Evolutionary conservation across 2,113 vertebrate species (phyloP).

Genomic region (Alaudala cheleensis): DNA sequence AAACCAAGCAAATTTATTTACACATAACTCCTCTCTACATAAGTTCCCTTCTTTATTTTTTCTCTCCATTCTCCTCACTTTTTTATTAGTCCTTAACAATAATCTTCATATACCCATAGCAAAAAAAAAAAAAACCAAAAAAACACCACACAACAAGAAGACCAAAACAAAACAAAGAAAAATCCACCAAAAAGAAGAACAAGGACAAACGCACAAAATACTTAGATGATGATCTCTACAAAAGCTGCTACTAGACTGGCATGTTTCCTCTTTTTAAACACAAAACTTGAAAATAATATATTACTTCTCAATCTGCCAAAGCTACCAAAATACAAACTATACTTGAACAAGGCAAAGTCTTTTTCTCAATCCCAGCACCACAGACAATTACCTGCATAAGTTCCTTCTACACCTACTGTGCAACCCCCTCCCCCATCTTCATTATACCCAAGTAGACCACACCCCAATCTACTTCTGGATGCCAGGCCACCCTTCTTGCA

Average conservation of each 20-base stretch:
- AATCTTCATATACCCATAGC: neutral
- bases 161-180: neutral
- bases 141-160: neutral
- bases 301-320: neutral
- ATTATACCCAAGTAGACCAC: neutral
- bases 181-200: neutral
- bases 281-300: neutral
- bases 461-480: neutral
- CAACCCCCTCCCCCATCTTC: neutral
- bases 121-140: neutral
- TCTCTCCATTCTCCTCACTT: neutral
- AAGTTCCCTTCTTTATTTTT: neutral
- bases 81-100: neutral
- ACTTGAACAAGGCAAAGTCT: neutral
- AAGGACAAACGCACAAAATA: neutral
- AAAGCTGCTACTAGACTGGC: neutral
- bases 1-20: neutral
- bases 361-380: neutral
- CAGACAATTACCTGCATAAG: neutral
- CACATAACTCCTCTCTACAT: neutral
- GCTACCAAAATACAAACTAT: constrained; percentile 4
- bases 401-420: neutral
- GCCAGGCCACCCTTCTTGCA: neutral
- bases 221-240: neutral
- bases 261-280: neutral